Evolutionary conservation across 2,797 vertebrate genomes (phyloP), one percentile per base, ranked within the genome.

Genomic region (Acipenser transmontanus): DNA sequence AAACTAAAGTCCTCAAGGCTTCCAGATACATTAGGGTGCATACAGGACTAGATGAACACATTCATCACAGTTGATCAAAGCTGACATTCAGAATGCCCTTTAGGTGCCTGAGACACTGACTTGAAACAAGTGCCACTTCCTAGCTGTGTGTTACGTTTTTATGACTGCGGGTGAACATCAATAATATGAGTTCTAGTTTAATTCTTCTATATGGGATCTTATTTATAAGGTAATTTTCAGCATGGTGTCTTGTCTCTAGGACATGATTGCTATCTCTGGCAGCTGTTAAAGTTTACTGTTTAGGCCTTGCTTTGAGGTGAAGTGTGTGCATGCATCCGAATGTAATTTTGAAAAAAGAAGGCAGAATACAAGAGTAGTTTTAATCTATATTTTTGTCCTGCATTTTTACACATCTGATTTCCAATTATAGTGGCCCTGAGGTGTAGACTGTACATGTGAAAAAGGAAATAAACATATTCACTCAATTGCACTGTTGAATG

Each of bases 181-280:
- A 85, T 87, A 88, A 87, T 78, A 84, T 52, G 84, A 86, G 86
- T 89, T 87, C 76, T 61, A 83, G 85, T 90, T 89, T 88, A 89
- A 88, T 89, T 89, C 81, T 84, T 86, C 79, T 82, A 76, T 84
- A 79, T 87, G 75, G 76, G 72, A 74, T 82, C 80, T 89, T 89
- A 87, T 87, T 89, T 89, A 89, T 87, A 84, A 85, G 79, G 84
- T 83, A 87, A 87, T 90, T 89, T 86, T 74, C 76, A 0, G 61
- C 64, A 74, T 74, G 77, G 71, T 85, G 77, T 88, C 88, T 87
- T 89, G 83, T 87, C 84, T 86, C 71, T 82, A 71, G 80, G 80
- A 88, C 85, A 88, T 87, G 82, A 86, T 84, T 87, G 81, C 85
- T 78, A 85, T 77, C 80, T 81, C 81, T 80, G 75, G 77, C 78